phyloP scores from a whole-genome alignment of 1,140 invertebrate genomes.

The Calephelis virginiensis region DNA sequence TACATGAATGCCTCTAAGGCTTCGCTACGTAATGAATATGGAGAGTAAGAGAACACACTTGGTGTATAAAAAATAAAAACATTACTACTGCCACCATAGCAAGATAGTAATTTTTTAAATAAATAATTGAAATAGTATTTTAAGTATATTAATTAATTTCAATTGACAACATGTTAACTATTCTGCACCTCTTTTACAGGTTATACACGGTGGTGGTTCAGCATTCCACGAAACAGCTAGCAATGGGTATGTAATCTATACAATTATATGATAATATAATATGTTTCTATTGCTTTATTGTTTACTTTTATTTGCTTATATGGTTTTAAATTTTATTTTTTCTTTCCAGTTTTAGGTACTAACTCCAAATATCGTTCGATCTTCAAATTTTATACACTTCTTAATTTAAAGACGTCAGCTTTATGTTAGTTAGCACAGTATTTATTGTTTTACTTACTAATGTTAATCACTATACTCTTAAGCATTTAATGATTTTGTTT shows the following conservation, averaged over 20 bases:
- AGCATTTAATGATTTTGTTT: too few relatives aligned
- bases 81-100: too few relatives aligned
- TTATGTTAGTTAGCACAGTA: background rate
- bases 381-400: background rate
- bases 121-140: too few relatives aligned
- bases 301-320: slow-evolving; percentile 29
- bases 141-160: too few relatives aligned
- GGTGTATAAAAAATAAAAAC: too few relatives aligned
- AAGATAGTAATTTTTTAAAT: too few relatives aligned
- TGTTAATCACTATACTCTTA: too few relatives aligned
- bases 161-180: background rate
- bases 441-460: too few relatives aligned
- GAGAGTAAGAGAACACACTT: too few relatives aligned
- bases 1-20: too few relatives aligned
- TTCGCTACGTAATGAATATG: too few relatives aligned
- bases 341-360: slow-evolving; percentile 40
- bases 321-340: slow-evolving; percentile 35
- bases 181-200: slow-evolving; percentile 27
- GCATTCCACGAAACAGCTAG: slow-evolving; percentile 17
- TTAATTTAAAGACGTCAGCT: background rate
- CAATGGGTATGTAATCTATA: slow-evolving; percentile 26
- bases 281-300: slow-evolving; percentile 20
- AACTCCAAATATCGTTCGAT: background rate
- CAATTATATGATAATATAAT: too few relatives aligned
- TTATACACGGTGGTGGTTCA: slow-evolving; percentile 34